Conservation (phyloP, 35 echinoderm and acorn worm genomes). For the Patiria miniata region DNA sequence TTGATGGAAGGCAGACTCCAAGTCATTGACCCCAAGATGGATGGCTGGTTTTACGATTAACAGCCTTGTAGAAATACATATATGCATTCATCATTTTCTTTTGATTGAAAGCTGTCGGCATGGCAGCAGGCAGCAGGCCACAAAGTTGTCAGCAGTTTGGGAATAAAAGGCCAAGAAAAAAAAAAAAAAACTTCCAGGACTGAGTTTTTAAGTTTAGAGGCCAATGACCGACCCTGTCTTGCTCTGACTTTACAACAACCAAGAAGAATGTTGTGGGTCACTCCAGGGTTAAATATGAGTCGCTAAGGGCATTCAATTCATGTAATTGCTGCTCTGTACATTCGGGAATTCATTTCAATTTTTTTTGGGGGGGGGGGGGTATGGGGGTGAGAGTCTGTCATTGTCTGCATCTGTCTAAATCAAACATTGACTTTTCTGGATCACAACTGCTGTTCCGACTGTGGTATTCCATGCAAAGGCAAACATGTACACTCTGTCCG, state of each 20-base stretch:
- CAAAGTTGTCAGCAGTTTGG: constrained; percentile 20
- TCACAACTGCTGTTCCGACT: background rate
- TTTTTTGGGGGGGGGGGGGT: background rate
- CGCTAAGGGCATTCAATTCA: background rate
- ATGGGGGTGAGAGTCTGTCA: background rate
- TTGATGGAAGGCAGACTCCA: background rate
- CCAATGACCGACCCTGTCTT: background rate
- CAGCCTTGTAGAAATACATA: background rate
- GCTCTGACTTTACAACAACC: background rate
- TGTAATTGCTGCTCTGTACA: background rate
- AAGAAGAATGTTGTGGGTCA: constrained; percentile 26
- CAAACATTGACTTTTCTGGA: constrained; percentile 13
- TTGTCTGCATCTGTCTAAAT: constrained; percentile 10
- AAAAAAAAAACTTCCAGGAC: background rate
- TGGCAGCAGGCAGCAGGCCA: background rate
- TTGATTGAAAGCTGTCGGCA: background rate
- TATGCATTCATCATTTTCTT: constrained; percentile 8
- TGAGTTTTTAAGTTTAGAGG: background rate
- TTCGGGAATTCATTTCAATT: background rate
- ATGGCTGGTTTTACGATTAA: background rate
- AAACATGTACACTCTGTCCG: too few relatives aligned
- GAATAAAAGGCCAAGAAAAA: background rate
- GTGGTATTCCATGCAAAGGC: background rate
- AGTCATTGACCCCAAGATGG: background rate
- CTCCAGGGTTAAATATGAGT: constrained; percentile 13